Percentiles rank a stretch among this genome's conserved stretches.
These are phyloP conservation scores for Matsumyia berberina DNA, from an alignment of 2,888 invertebrate genomes.

Conservation along the genomic window DNA sequence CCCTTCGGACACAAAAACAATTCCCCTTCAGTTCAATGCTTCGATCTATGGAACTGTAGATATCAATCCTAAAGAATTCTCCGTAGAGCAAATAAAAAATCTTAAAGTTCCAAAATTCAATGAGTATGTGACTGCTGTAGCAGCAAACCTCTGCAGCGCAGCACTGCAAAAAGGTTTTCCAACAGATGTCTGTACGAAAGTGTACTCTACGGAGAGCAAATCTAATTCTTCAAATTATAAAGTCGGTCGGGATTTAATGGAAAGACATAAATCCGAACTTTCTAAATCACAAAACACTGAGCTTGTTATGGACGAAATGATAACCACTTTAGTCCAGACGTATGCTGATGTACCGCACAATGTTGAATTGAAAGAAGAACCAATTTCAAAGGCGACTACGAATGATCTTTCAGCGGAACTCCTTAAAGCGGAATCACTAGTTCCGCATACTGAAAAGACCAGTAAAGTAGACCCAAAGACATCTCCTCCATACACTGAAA, in stretches of 20 bases:
- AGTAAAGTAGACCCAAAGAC: not conserved
- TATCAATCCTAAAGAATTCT: constrained; percentile 79
- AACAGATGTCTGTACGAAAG: constrained; percentile 57
- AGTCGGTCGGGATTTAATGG: not conserved
- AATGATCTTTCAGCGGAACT: too few relatives aligned
- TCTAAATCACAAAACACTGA: too few relatives aligned
- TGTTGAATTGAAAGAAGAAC: too few relatives aligned
- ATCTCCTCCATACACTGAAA: constrained; percentile 61
- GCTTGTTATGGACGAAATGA: too few relatives aligned
- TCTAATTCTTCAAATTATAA: not conserved
- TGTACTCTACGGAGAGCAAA: constrained; percentile 43
- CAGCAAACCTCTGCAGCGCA: constrained; percentile 80
- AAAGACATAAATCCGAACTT: not conserved
- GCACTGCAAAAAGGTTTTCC: constrained; percentile 79
- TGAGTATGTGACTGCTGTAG: constrained; percentile 80
- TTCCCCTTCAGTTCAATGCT: constrained; percentile 80
- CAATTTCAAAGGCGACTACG: too few relatives aligned
- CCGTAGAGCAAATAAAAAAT: constrained; percentile 65
- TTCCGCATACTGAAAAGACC: not conserved
- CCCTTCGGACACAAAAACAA: constrained; percentile 25
- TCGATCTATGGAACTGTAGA: constrained; percentile 79
- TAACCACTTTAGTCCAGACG: too few relatives aligned
- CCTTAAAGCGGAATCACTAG: too few relatives aligned
- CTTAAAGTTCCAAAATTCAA: constrained; percentile 78
- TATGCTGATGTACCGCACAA: too few relatives aligned